Base-by-base conservation (phyloP, 1,140 invertebrate species). In the Drosophila pseudoobscura region DNA sequence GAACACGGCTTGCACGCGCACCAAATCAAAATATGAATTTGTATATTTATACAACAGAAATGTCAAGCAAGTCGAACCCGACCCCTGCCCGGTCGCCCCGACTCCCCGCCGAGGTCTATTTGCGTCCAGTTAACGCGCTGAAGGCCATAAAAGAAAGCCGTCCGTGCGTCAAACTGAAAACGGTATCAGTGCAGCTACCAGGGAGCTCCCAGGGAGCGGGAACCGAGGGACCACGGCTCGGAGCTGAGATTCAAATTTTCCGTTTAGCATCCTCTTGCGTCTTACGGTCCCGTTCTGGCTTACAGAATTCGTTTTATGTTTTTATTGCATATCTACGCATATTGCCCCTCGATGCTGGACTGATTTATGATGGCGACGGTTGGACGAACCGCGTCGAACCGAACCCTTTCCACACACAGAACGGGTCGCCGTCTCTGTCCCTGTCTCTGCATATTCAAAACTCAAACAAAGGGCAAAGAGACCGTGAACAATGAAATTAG, bases 401-500 rank as follows among this genome's bases (percentile, higher is more conserved):
- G 46, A 75, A 75, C 73, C 73, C 73, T 75, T 75, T 85, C 70
- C 70, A 35, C 46, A 45, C 50, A 26, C 24, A 5, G 24, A 29
- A 29, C 26, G 6, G 8, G 41, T 47, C 44, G 20, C 47, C 45
- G 39, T 22, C 17, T 35, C 55, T 22, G 22, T 73, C 46, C 57
- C 58, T 41, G 66, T 47, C 51, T 54, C 64, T 53, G 65, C 65
- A 62, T 80, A 85, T 85, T 84, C 76, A 85, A 80, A 78, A 87
- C 59, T 68, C 56, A 87, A 82, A 87, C 83, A 87, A 87, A 65
- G 61, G 35, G 46, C 82, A 9, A 78, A 82, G 83, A 87, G 83
- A 88, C 78, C 82, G 83, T 87, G 82, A 82, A 88, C 83, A 87
- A 87, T 87, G 82, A 87, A 87, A 87, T 87, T 87, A 87, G 82